Percentiles rank a stretch among this genome's conserved stretches.
phyloP scores from a whole-genome alignment of 2,113 vertebrate genomes.

The Ariopsis seemanni region DNA sequence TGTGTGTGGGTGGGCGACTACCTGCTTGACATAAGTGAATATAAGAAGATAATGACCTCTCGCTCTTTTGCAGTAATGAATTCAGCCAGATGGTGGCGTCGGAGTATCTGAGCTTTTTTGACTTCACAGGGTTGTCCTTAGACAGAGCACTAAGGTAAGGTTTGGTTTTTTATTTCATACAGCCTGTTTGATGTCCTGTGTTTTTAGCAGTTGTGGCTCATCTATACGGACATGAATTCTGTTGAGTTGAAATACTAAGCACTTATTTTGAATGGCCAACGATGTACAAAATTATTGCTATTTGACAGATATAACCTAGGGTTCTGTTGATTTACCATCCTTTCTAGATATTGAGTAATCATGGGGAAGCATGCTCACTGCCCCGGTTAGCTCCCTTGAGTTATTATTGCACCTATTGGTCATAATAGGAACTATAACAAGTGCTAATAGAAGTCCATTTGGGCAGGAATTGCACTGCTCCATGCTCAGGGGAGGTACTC shows the following conservation, averaged over 20 bases:
- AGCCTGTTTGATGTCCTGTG: neutral
- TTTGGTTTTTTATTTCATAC: neutral
- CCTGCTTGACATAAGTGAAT: neutral
- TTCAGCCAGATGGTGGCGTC: slow-evolving; percentile 81
- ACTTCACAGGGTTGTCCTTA: slow-evolving; percentile 74
- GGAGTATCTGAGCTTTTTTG: slow-evolving; percentile 80
- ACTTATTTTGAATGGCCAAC: neutral
- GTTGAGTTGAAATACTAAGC: neutral
- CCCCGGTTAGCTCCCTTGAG: neutral
- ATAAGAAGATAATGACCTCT: neutral
- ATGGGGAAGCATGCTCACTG: neutral
- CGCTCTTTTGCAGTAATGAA: slow-evolving; percentile 71
- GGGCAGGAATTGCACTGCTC: neutral
- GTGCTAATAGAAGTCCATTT: neutral
- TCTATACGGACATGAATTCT: neutral
- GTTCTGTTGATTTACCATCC: neutral
- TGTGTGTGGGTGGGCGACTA: neutral
- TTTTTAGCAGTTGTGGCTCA: neutral
- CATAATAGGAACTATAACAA: neutral
- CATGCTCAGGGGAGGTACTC: neutral
- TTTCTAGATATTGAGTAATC: neutral
- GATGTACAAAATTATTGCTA: neutral
- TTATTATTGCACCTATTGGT: neutral
- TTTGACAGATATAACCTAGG: neutral
- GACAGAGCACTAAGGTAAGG: slow-evolving; percentile 78